A percentile compares a stretch with the other conserved stretches of the same genome.
These are phyloP conservation scores for Eutrigla gurnardus DNA, from an alignment of 2,797 vertebrate genomes.

Conservation along the genomic window DNA sequence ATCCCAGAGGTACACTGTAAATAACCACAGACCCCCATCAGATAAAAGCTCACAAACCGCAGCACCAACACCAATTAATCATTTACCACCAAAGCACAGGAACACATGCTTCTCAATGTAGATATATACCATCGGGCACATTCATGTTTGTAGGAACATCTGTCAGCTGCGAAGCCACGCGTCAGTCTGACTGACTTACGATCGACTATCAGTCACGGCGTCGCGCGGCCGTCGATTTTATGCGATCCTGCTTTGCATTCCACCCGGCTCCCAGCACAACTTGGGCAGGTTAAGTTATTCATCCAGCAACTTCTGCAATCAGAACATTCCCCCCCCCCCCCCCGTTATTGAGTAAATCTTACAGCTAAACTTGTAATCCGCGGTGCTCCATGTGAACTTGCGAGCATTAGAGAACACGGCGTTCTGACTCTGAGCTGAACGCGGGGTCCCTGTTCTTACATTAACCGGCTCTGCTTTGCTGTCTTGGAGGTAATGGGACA, in stretches of 20 bases:
- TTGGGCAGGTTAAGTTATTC: conserved; percentile 15
- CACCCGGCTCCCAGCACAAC: background rate
- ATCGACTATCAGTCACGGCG: conserved; percentile 3
- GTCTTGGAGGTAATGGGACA: conserved; percentile 55
- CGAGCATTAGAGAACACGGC: conserved; percentile 32
- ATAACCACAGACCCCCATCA: conserved; percentile 8
- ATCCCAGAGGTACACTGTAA: background rate
- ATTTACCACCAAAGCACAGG: background rate
- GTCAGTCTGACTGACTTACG: conserved; percentile 6
- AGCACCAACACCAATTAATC: background rate
- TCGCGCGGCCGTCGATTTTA: background rate
- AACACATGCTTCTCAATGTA: conserved; percentile 34
- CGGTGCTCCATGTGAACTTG: conserved; percentile 40
- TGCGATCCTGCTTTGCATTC: conserved; percentile 15
- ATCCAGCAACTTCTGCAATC: conserved; percentile 15
- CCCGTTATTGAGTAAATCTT: conserved; percentile 32
- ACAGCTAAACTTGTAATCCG: conserved; percentile 30
- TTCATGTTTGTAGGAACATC: background rate
- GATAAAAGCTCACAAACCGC: conserved; percentile 1
- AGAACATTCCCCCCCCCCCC: background rate
- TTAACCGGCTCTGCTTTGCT: conserved; percentile 29
- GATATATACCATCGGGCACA: conserved; percentile 32
- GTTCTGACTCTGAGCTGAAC: conserved; percentile 35
- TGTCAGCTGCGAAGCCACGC: conserved; percentile 10
- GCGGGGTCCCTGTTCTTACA: conserved; percentile 31